Percentiles rank a stretch among this genome's conserved stretches.
These are phyloP conservation scores for Chrysochloris asiatica DNA, from an alignment of 2,113 vertebrate species.

Conservation along the genomic window DNA sequence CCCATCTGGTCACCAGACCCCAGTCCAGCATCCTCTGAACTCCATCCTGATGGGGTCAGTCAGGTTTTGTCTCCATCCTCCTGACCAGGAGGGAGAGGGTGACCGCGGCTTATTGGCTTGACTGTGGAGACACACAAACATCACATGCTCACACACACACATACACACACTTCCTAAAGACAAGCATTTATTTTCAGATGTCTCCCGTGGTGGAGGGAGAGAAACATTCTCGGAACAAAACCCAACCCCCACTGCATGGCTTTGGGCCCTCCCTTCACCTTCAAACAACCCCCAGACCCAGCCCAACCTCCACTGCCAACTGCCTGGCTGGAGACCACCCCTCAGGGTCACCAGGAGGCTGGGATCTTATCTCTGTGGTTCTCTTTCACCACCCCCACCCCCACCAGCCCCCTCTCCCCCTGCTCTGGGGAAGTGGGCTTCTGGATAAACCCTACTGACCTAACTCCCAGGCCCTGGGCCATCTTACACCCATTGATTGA, in stretches of 20 bases:
- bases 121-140: background rate
- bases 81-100: background rate
- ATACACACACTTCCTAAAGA: background rate
- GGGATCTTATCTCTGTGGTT: background rate
- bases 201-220: background rate
- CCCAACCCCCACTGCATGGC: background rate
- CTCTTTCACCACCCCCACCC: background rate
- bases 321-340: background rate
- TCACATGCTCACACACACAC: fast-evolving
- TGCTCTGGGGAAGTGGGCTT: background rate
- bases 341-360: background rate
- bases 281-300: background rate
- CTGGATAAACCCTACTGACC: background rate
- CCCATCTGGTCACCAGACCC: background rate
- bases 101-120: background rate
- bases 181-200: background rate
- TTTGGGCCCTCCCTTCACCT: too few relatives aligned
- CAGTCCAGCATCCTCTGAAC: background rate
- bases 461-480: background rate
- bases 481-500: too few relatives aligned
- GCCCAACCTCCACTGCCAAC: background rate
- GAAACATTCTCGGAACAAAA: background rate
- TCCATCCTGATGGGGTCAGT: background rate
- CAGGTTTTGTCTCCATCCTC: background rate
- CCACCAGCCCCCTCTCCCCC: too few relatives aligned